Conservation (phyloP, 2,113 vertebrate species). For the Mustela nigripes region DNA sequence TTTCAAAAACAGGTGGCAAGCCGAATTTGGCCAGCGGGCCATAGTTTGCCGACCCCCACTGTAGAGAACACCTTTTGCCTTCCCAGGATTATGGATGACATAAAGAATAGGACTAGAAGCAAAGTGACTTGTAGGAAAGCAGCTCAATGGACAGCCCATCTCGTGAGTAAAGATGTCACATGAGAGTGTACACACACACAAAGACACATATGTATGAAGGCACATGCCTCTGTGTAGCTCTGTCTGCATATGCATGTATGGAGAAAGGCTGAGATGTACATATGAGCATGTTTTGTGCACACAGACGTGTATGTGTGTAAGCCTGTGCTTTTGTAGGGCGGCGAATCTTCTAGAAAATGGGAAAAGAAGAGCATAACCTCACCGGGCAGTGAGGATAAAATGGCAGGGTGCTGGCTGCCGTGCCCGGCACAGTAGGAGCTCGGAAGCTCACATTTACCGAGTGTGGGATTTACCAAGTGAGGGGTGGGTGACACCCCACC, state of each 20-base stretch:
- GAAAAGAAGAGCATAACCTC: neutral
- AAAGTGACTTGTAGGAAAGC: neutral
- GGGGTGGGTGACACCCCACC: neutral
- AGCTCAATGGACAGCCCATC: neutral
- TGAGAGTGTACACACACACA: rapidly evolving
- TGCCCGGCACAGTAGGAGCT: neutral
- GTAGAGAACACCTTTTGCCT: neutral
- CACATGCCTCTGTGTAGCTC: neutral
- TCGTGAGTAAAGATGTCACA: neutral
- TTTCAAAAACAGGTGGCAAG: neutral
- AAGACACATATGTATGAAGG: neutral
- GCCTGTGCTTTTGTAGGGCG: neutral
- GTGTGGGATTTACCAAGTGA: rapidly evolving
- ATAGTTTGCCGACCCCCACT: neutral
- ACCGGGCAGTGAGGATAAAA: neutral
- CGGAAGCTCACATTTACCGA: neutral
- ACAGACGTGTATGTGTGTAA: rapidly evolving
- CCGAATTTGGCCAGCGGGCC: neutral
- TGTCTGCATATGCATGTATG: neutral
- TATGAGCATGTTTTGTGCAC: neutral
- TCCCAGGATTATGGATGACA: neutral
- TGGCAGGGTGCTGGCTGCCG: rapidly evolving
- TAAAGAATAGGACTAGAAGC: neutral
- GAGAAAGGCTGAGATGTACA: neutral
- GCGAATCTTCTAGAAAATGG: neutral